Evolutionary conservation across 2,113 vertebrate genomes (phyloP).

Genomic region (Erpornis zantholeuca): DNA sequence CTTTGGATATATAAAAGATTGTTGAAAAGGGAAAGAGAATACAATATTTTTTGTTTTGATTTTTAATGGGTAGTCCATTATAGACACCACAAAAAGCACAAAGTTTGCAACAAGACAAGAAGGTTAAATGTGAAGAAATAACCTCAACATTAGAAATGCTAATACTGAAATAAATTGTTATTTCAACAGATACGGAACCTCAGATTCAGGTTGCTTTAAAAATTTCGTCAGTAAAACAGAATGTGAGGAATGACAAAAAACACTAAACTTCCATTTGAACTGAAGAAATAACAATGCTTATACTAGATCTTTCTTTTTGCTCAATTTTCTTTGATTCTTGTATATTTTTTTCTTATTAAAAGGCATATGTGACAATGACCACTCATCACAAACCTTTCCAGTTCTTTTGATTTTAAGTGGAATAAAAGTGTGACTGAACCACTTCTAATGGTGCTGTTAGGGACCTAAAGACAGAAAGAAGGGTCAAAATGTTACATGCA

Average conservation of each 20-base stretch:
- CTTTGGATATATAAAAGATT: background rate
- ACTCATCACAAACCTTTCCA: background rate
- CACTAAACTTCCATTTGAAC: background rate
- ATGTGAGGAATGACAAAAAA: background rate
- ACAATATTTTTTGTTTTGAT: fast-evolving
- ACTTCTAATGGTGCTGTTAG: background rate
- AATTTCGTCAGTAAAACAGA: background rate
- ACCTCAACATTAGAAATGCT: background rate
- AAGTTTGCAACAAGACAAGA: background rate
- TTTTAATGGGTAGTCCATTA: background rate
- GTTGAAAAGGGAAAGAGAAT: background rate
- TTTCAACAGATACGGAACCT: background rate
- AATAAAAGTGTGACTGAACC: background rate
- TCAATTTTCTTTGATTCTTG: background rate
- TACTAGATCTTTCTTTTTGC: background rate
- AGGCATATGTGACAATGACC: fast-evolving
- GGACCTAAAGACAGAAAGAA: background rate
- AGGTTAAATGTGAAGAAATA: background rate
- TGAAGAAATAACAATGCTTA: background rate
- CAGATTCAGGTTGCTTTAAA: background rate
- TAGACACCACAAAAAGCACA: background rate
- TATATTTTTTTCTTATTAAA: background rate
- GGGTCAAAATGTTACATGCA: background rate
- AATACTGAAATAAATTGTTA: background rate
- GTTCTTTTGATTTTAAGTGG: background rate